Conservation (phyloP, 1,140 invertebrate genomes). For the Platorchestia sp. region DNA sequence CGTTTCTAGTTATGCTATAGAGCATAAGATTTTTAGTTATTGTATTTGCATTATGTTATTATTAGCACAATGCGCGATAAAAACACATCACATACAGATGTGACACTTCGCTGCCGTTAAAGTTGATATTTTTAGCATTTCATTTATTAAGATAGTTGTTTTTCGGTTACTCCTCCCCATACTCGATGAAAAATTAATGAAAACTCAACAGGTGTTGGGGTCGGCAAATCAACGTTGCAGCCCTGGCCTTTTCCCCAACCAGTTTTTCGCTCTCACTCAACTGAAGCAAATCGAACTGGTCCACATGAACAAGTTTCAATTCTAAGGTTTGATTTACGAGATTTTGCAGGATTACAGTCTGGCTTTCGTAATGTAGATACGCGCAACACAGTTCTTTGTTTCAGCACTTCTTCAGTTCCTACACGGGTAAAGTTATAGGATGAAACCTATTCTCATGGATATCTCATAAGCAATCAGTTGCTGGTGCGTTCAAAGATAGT, state of each 20-base stretch:
- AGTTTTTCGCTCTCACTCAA: neutral
- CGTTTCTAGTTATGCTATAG: too few relatives aligned
- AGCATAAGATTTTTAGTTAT: too few relatives aligned
- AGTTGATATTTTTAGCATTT: neutral
- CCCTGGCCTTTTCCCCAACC: neutral
- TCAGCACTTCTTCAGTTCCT: neutral
- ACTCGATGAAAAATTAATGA: neutral
- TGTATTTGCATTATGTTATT: too few relatives aligned
- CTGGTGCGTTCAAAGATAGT: neutral
- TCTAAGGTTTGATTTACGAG: neutral
- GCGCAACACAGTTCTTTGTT: neutral
- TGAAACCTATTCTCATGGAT: neutral
- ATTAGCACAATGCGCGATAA: too few relatives aligned
- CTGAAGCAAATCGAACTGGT: neutral
- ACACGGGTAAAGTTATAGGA: neutral
- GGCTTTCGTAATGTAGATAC: neutral
- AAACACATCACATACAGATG: neutral
- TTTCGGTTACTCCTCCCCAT: neutral
- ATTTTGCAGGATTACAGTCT: neutral
- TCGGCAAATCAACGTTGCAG: neutral
- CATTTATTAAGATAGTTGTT: neutral
- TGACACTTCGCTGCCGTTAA: neutral
- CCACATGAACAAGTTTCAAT: neutral
- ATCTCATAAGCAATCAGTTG: neutral
- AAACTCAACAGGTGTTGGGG: slow-evolving; percentile 17